Percentiles rank a stretch among this genome's conserved stretches.
Conservation (phyloP, 1,140 invertebrate genomes). For the Trichonephila clavipes region DNA sequence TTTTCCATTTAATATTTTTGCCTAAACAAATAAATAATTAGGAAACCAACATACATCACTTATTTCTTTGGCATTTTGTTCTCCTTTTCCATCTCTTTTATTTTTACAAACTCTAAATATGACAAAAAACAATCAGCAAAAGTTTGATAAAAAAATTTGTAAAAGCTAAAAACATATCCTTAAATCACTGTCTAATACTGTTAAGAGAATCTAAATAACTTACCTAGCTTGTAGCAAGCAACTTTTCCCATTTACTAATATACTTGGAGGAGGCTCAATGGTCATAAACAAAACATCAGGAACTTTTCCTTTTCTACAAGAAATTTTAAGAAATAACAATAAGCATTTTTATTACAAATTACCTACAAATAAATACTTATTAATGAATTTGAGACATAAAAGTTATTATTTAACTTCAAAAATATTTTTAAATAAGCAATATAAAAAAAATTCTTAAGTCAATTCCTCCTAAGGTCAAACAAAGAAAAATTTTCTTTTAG, state of each 20-base stretch:
- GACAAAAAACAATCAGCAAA: neutral
- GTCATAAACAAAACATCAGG: slow-evolving; percentile 95
- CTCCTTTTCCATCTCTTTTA: slow-evolving; percentile 90
- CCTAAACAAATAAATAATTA: neutral
- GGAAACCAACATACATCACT: slow-evolving; percentile 83
- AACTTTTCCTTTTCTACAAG: slow-evolving; percentile 88
- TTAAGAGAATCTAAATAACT: neutral
- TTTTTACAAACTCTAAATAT: slow-evolving; percentile 86
- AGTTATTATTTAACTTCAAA: too few relatives aligned
- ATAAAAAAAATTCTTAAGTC: too few relatives aligned
- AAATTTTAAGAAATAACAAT: neutral
- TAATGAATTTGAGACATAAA: too few relatives aligned
- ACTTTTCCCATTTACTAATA: slow-evolving; percentile 88
- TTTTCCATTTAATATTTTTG: neutral
- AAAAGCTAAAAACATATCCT: neutral
- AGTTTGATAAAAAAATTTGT: neutral
- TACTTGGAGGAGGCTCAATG: slow-evolving; percentile 89
- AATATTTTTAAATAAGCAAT: too few relatives aligned
- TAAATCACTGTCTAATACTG: neutral
- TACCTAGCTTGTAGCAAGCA: slow-evolving; percentile 83
- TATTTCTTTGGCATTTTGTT: slow-evolving; percentile 95
- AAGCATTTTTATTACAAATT: neutral
- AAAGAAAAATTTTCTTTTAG: too few relatives aligned
- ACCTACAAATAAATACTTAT: neutral
- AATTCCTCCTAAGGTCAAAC: too few relatives aligned